phyloP scores from a whole-genome alignment of 37 sponge, comb jelly and placozoan species.

The Corticium candelabrum region DNA sequence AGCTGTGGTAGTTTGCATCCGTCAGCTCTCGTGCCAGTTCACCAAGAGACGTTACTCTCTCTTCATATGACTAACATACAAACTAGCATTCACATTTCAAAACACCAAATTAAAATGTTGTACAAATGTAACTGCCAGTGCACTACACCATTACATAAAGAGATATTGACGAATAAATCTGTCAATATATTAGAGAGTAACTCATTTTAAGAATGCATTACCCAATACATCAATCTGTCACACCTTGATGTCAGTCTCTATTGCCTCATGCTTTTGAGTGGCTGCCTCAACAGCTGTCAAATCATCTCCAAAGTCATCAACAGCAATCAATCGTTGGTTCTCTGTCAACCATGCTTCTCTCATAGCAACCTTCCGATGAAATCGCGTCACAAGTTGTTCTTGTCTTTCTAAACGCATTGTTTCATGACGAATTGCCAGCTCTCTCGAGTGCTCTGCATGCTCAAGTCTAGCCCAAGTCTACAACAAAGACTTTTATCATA shows the following conservation, averaged over 20 bases:
- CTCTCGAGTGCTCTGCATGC: conserved; percentile 86
- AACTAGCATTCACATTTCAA: neutral
- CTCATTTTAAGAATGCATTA: too few species aligned
- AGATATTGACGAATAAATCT: too few species aligned
- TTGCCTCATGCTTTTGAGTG: conserved; percentile 87
- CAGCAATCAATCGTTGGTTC: conserved; percentile 71
- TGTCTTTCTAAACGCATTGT: conserved; percentile 62
- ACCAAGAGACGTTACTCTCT: neutral
- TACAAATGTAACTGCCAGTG: too few species aligned
- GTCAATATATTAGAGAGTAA: too few species aligned
- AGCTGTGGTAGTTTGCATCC: neutral
- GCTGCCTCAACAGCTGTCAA: conserved; percentile 87
- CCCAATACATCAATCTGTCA: too few species aligned
- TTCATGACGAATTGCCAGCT: conserved; percentile 79
- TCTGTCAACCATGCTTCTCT: conserved; percentile 78
- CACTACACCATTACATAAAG: too few species aligned
- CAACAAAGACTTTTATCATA: neutral
- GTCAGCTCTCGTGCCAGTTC: neutral
- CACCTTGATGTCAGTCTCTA: conserved; percentile 80
- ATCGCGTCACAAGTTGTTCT: conserved; percentile 71
- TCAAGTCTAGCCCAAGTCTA: conserved; percentile 89
- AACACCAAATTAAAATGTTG: too few species aligned
- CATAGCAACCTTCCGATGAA: conserved; percentile 69
- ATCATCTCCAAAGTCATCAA: conserved; percentile 66
- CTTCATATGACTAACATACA: neutral